Conservation (phyloP, 2,888 invertebrate species). For the Phragmatobia fuliginosa region DNA sequence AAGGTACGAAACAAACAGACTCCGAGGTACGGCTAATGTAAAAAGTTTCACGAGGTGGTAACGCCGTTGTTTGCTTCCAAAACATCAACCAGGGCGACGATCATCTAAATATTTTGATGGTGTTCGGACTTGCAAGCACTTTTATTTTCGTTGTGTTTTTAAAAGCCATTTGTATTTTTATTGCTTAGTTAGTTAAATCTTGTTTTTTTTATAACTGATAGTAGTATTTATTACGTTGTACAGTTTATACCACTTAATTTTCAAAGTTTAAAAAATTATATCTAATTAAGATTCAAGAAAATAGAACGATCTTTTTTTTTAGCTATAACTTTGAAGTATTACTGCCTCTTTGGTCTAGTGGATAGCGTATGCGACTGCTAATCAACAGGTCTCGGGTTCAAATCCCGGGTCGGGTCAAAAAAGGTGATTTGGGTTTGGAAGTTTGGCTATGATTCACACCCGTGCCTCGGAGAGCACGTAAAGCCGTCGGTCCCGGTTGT, state of each 20-base stretch:
- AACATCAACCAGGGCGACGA: conserved; percentile 70
- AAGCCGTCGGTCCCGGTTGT: too few species aligned
- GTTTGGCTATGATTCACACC: too few species aligned
- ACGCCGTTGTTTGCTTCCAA: conserved; percentile 74
- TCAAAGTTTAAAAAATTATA: not conserved
- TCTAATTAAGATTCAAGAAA: not conserved
- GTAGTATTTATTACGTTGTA: not conserved
- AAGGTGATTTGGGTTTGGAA: too few species aligned
- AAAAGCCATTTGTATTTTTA: not conserved
- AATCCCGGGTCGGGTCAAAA: too few species aligned
- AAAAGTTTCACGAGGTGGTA: conserved; percentile 75
- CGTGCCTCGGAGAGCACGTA: too few species aligned
- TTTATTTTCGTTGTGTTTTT: not conserved
- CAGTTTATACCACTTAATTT: not conserved
- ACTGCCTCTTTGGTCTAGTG: too few species aligned
- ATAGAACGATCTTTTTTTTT: not conserved
- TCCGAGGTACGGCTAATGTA: conserved; percentile 75
- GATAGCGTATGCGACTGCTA: too few species aligned
- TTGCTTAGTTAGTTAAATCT: not conserved
- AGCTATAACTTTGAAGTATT: not conserved
- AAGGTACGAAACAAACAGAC: conserved; percentile 79
- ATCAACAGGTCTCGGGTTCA: too few species aligned
- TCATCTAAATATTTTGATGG: conserved; percentile 54
- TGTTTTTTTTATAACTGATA: too few species aligned
- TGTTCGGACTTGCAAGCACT: conserved; percentile 19